Conservation (phyloP, 2,113 vertebrate genomes). For the Motacilla tschutschensis region DNA sequence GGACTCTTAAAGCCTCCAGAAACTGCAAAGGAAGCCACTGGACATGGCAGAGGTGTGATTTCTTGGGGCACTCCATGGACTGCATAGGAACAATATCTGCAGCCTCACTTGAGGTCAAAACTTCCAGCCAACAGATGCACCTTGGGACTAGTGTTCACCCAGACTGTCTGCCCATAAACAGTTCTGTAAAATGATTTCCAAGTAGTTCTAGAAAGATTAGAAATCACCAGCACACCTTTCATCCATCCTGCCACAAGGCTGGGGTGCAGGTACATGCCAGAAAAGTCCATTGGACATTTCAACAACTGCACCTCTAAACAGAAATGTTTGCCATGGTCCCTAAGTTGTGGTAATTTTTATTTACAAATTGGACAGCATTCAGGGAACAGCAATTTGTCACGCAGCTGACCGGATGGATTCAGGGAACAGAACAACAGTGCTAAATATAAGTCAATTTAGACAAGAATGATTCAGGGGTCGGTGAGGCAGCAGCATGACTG, state of each 20-base stretch:
- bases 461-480: constrained; percentile 5
- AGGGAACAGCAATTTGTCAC: constrained; percentile 28
- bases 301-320: not conserved
- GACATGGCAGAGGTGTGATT: not conserved
- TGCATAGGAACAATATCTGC: not conserved
- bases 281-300: fast-evolving
- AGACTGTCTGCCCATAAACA: not conserved
- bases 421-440: constrained; percentile 37
- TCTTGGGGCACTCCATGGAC: not conserved
- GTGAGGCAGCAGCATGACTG: not conserved
- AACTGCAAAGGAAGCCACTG: not conserved
- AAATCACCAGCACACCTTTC: not conserved
- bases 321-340: not conserved
- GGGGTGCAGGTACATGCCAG: not conserved
- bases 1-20: not conserved
- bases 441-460: constrained; percentile 54
- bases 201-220: not conserved
- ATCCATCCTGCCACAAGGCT: not conserved
- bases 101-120: not conserved
- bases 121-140: not conserved
- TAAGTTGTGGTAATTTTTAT: not conserved
- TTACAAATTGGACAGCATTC: constrained; percentile 21
- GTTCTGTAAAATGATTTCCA: not conserved
- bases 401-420: constrained; percentile 30
- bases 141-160: not conserved